Evolutionary conservation across 1,140 invertebrate genomes (phyloP).

Genomic region (Polypedilum vanderplanki): DNA sequence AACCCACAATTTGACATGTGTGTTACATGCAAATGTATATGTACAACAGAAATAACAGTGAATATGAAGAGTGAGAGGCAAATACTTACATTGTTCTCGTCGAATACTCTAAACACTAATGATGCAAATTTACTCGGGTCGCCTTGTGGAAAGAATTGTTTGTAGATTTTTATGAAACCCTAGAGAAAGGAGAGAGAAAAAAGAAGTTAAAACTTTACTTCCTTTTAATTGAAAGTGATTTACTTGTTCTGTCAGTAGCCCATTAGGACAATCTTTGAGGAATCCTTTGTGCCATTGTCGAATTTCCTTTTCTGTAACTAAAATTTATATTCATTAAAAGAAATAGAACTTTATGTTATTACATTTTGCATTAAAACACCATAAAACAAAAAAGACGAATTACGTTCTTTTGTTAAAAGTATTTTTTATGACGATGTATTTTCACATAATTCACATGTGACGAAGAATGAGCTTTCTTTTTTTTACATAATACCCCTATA

Average conservation of each 20-base stretch:
- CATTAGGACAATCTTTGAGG: conserved; percentile 87
- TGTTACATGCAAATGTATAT: background rate
- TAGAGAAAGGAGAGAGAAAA: conserved; percentile 42
- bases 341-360: conserved; percentile 34
- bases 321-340: conserved; percentile 41
- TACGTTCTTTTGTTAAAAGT: background rate
- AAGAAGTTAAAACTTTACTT: conserved; percentile 21
- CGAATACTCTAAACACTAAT: conserved; percentile 95
- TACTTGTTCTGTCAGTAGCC: conserved; percentile 85
- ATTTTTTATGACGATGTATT: background rate
- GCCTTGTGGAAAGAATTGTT: conserved; percentile 97
- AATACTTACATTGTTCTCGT: conserved; percentile 91
- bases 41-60: too few relatives aligned
- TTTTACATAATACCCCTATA: too few relatives aligned
- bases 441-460: too few relatives aligned
- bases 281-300: conserved; percentile 91
- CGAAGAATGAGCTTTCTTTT: too few relatives aligned
- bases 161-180: conserved; percentile 98
- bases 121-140: conserved; percentile 97
- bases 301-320: conserved; percentile 82
- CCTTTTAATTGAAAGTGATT: conserved; percentile 34
- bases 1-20: conserved; percentile 17
- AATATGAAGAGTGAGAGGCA: background rate
- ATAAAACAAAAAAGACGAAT: background rate
- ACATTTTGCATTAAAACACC: background rate